Evolutionary conservation across 2,888 invertebrate species (phyloP), one percentile per base, ranked within the genome.

Genomic region (Melinaea marsaeus): DNA sequence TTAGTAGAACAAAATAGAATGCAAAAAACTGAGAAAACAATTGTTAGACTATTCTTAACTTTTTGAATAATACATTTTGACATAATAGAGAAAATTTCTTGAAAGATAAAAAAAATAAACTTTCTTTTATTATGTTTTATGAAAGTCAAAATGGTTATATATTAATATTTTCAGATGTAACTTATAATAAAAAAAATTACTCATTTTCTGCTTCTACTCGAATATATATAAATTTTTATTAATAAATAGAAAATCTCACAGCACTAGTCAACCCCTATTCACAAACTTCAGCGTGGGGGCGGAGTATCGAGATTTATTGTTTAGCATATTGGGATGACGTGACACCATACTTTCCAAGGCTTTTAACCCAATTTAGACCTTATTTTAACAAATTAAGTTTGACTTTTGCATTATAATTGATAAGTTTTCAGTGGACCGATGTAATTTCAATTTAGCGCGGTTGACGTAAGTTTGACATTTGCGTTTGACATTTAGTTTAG

Each of bases 291-390:
- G 63, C 62, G 67, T 72, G 73, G 74, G 76, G 86, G 88, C 72
- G 85, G 82, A 75, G 83, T 72, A 63, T 62, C 65, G 72, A 74
- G 82, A 88, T 88, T 86, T 88, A 88, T 88, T 80, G 83, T 77
- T 76, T 73, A 77, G 74, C 85, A 81, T 84, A 86, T 84, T 87
- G 85, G 74, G 71, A 67, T 82, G 87, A 85, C 88, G 70, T 79
- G 45, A 60, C 51, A 32, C 47, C 63, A 56, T 58, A 55, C 46
- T 54, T 60, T 13, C n/a, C 13, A 42, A n/a, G 4, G 1, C 7
- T 0, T 11, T 0, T 59, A 64, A 42, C 13, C 9, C 9, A 75
- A 72, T 72, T 64, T 46, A 55, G 63, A 64, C 73, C 65, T 61
- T 76, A 72, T 22, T 0, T 0, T 0, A 2, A 0, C 0, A 1